Evolutionary conservation across 2,888 invertebrate genomes (phyloP), one percentile per base, ranked within the genome.

Genomic region (Leptinotarsa peninsularis): DNA sequence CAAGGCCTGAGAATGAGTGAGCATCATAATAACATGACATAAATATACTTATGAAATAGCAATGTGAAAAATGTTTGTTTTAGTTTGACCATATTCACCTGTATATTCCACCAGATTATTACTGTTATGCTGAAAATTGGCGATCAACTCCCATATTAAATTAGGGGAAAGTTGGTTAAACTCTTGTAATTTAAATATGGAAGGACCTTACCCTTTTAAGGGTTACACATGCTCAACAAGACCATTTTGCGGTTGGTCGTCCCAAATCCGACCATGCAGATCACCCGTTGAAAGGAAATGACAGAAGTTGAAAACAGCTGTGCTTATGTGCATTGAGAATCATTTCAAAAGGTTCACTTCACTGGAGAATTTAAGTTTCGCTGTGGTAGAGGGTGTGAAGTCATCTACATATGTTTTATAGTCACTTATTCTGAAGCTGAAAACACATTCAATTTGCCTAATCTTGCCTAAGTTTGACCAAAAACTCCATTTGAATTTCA

Each of bases 371-470:
- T 58, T 33, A 27, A 58, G 33, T 69, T 72, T 49, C 23, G 54
- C 49, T 50, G 63, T 54, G 66, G 67, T 66, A 58, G 49, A 74
- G 74, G 74, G 67, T 74, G 72, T 63, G 71, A 70, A 77, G 73
- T 74, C 67, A 77, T 75, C 75, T 77, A 71, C 77, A 77, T 77
- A 75, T 67, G 75, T 77, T 77, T 69, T 69, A 75, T 71, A 74
- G 66, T 72, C 72, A 60, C 56, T 77, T 77, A 73, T 66, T 73
- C 71, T 71, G 66, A 66, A 72, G 69, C 69, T 72, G 73, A 66
- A 75, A 75, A 75, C 73, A 66, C 66, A 60, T 67, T 71, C 66
- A 73, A 75, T 77, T 77, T 77, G 75, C 72, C 70, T 75, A 77
- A 77, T 75, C 75, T 77, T 49, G 27, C 27, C 68, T 49, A 67